phyloP scores from a whole-genome alignment of 2,113 vertebrate species.

The Periophthalmodon schlosseri region DNA sequence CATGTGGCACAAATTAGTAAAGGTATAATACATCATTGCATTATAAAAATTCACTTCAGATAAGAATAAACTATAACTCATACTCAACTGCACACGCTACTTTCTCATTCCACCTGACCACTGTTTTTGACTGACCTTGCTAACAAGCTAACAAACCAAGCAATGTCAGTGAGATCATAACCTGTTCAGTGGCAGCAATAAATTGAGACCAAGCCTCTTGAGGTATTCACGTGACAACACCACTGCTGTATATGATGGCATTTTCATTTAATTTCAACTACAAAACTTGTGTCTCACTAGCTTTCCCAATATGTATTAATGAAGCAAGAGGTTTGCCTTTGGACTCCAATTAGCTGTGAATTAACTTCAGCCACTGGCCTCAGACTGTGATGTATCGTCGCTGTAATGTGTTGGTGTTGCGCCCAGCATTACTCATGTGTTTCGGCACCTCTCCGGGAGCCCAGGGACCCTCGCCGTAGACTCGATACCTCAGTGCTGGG shows the following conservation, averaged over 20 bases:
- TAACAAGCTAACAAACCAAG: not conserved
- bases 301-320: not conserved
- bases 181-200: not conserved
- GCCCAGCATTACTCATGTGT: constrained; percentile 35
- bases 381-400: constrained; percentile 15
- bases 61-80: no score
- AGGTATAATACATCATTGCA: not conserved
- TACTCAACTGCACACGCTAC: not conserved
- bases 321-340: not conserved
- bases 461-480: constrained; percentile 12
- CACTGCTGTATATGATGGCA: not conserved
- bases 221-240: not conserved
- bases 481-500: constrained; percentile 43
- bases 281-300: not conserved
- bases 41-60: not conserved
- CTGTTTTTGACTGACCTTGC: not conserved
- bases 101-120: not conserved
- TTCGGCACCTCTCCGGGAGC: constrained; percentile 24
- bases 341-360: constrained; percentile 7
- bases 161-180: not conserved
- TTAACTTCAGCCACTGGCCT: constrained; percentile 1
- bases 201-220: not conserved
- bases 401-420: constrained; percentile 18
- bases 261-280: not conserved
- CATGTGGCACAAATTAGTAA: not conserved